Evolutionary conservation across 2,113 vertebrate species (phyloP).

Genomic region (Capra hircus): DNA sequence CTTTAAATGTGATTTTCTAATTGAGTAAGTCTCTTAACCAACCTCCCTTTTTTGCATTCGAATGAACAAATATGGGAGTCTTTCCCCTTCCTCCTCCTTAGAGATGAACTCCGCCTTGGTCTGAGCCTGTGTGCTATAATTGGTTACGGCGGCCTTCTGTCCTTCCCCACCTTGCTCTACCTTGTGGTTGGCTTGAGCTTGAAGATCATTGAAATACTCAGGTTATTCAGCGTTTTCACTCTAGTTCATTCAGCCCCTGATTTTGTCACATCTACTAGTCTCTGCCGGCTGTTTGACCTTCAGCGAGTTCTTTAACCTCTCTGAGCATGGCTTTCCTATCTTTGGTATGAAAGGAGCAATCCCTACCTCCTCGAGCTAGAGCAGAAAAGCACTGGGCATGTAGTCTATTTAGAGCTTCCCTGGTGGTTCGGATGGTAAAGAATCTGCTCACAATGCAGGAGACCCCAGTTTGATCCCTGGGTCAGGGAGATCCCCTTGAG

Average conservation of each 20-base stretch:
- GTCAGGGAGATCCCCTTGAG: not conserved
- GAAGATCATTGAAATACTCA: not conserved
- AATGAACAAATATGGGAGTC: not conserved
- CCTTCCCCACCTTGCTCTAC: not conserved
- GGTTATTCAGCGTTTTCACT: not conserved
- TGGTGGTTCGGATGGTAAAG: not conserved
- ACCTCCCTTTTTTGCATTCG: not conserved
- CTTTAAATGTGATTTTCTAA: slow-evolving; percentile 42
- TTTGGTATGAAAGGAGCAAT: not conserved
- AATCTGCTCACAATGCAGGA: not conserved
- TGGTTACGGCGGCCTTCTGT: not conserved
- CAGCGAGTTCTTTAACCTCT: not conserved
- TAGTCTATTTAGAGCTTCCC: not conserved
- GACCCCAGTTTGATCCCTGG: not conserved
- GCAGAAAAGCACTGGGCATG: not conserved
- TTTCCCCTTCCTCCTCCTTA: not conserved
- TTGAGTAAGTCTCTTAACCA: slow-evolving; percentile 24
- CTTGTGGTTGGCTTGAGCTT: not conserved
- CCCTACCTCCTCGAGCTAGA: not conserved
- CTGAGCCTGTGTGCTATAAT: not conserved
- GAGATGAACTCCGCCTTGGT: not conserved
- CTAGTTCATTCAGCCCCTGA: not conserved
- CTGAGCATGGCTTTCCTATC: not conserved
- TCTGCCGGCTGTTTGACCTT: not conserved
- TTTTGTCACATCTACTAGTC: not conserved